Percentiles rank a stretch among this genome's conserved stretches.
Evolutionary conservation across 2,888 invertebrate genomes (phyloP).

Genomic region (Tenthredo scrophulariae): DNA sequence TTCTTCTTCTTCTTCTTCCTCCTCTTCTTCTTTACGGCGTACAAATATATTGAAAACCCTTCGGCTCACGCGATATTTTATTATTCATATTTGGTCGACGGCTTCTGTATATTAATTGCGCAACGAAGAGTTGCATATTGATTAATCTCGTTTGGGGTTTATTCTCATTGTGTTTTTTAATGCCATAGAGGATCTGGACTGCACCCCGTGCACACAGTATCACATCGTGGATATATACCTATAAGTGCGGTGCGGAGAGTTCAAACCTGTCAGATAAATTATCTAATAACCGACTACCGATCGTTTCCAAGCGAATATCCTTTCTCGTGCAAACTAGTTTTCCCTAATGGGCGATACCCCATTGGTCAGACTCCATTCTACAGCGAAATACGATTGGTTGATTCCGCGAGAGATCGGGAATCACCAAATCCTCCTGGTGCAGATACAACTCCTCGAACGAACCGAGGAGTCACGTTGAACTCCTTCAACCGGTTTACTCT

Average conservation of each 20-base stretch:
- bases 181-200: neutral
- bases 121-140: neutral
- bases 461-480: constrained; percentile 58
- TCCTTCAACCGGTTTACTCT: constrained; percentile 60
- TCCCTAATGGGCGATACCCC: neutral
- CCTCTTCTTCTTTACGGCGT: neutral
- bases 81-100: neutral
- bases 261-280: constrained; percentile 69
- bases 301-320: constrained; percentile 58
- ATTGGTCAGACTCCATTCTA: constrained; percentile 7
- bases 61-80: neutral
- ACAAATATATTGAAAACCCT: neutral
- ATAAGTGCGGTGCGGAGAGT: constrained; percentile 57
- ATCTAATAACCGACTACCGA: constrained; percentile 67
- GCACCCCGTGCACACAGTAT: constrained; percentile 12
- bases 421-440: constrained; percentile 5
- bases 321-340: constrained; percentile 39
- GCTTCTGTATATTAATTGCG: neutral
- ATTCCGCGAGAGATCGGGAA: constrained; percentile 14
- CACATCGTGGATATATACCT: neutral
- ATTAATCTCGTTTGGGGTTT: neutral
- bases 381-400: constrained; percentile 5
- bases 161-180: constrained; percentile 9
- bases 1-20: neutral
- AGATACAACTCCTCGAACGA: constrained; percentile 41